Evolutionary conservation across 2,888 invertebrate species (phyloP), one percentile per base, ranked within the genome.

Genomic region (Calephelis perditalis): DNA sequence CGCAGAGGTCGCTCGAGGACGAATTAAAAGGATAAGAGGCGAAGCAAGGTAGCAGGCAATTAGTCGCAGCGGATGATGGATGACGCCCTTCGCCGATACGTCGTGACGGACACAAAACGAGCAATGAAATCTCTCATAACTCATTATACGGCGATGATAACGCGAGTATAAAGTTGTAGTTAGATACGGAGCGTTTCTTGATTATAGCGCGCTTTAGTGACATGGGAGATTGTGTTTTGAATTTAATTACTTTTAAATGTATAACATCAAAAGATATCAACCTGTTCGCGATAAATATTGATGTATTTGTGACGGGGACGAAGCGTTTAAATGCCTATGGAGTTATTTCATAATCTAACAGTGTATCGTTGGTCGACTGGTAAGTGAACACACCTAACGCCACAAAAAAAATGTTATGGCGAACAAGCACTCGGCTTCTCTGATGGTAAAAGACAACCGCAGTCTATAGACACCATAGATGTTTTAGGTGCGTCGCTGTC

Each of bases 101-200:
- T 54, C 75, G 72, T 80, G 86, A 82, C 82, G 82, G 80, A 80
- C 82, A 81, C 79, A 86, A 87, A 88, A 86, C 81, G 89, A 86
- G 71, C 81, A 81, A 71, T 67, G 74, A 74, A 74, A 76, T 68
- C 69, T 70, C 78, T 73, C 75, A 76, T 79, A 83, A 82, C 85
- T 87, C 87, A 88, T 89, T 90, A 90, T 86, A 86, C 87, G 85
- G 77, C 80, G 80, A 75, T 83, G 87, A 88, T 88, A 89, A 88
- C 81, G 72, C 70, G 70, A 12, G 73, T 82, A 85, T 85, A 79
- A 86, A 86, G 79, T 82, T 83, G 82, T 84, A 79, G 77, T 84
- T 83, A 84, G 84, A 85, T 85, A 85, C 76, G 79, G 78, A 77
- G 76, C 77, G 78, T 77, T 76, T 73, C 79, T 77, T 82, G 79